These are phyloP conservation scores for Pararge aegeria DNA, from an alignment of 1,140 invertebrate genomes.

Conservation along the genomic window DNA sequence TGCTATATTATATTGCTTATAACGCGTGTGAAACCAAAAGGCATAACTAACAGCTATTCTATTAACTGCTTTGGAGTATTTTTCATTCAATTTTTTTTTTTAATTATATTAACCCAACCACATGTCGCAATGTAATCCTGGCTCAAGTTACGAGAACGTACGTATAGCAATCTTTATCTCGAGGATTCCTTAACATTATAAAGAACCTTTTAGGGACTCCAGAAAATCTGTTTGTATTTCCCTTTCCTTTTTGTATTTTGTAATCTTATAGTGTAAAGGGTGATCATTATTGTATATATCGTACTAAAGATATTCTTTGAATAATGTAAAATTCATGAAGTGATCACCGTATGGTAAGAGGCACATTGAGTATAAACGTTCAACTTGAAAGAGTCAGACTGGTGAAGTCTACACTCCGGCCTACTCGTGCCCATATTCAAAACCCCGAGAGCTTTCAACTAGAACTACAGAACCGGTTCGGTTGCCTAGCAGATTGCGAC, in stretches of 20 bases:
- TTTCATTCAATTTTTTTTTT: neutral
- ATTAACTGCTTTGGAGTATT: neutral
- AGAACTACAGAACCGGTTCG: too few species aligned
- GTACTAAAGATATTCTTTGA: too few species aligned
- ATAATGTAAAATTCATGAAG: too few species aligned
- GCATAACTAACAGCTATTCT: neutral
- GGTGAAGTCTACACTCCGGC: too few species aligned
- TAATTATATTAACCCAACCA: neutral
- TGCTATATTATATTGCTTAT: too few species aligned
- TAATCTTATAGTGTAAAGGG: slow-evolving; percentile 7
- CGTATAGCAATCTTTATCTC: slow-evolving; percentile 18
- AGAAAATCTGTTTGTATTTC: slow-evolving; percentile 22
- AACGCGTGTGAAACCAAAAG: too few species aligned
- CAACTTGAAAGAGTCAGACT: too few species aligned
- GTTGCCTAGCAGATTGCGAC: too few species aligned
- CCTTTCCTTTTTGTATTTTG: slow-evolving; percentile 14
- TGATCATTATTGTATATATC: neutral
- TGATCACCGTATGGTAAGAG: too few species aligned
- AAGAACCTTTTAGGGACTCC: slow-evolving; percentile 25
- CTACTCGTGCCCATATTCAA: too few species aligned
- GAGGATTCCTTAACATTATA: slow-evolving; percentile 25
- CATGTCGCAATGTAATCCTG: neutral
- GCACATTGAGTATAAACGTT: too few species aligned
- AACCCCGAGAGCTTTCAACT: too few species aligned
- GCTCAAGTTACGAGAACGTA: neutral